These are phyloP conservation scores for Nymphalis io DNA, from an alignment of 1,140 invertebrate species.

Conservation along the genomic window DNA sequence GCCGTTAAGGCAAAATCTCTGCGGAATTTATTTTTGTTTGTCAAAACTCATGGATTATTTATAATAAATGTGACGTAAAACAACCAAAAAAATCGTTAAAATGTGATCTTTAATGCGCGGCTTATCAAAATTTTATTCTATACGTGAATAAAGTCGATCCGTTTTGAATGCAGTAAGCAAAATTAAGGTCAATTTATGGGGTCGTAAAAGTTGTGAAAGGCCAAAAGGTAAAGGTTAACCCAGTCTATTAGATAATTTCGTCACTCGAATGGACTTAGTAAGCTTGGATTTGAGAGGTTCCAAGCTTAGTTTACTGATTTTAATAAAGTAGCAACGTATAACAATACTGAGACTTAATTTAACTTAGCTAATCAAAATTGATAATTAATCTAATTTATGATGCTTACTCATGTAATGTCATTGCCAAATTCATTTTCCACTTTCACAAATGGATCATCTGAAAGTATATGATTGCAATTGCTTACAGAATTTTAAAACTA, in stretches of 20 bases:
- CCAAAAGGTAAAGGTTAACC: constrained; percentile 53
- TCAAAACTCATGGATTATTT: background rate
- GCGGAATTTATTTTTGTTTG: too few relatives aligned
- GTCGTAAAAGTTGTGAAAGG: constrained; percentile 44
- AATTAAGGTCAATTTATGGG: constrained; percentile 58
- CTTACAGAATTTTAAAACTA: too few relatives aligned
- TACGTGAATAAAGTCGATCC: constrained; percentile 1
- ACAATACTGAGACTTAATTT: background rate
- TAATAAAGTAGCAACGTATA: background rate
- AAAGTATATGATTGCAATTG: too few relatives aligned
- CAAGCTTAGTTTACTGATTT: background rate
- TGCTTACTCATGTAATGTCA: too few relatives aligned
- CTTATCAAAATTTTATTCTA: background rate
- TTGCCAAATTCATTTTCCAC: too few relatives aligned
- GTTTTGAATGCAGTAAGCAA: constrained; percentile 18
- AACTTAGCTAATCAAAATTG: too few relatives aligned
- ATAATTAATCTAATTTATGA: too few relatives aligned
- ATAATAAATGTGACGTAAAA: too few relatives aligned
- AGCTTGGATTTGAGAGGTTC: constrained; percentile 11
- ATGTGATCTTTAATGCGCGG: background rate
- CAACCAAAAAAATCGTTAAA: background rate
- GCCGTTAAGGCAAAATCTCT: too few relatives aligned
- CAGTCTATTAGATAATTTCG: constrained; percentile 45
- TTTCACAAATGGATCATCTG: too few relatives aligned
- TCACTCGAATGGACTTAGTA: constrained; percentile 17